Percentiles rank a stretch among this genome's conserved stretches.
Conservation (phyloP, 2,888 invertebrate species). For the Temnothorax unifasciatus region DNA sequence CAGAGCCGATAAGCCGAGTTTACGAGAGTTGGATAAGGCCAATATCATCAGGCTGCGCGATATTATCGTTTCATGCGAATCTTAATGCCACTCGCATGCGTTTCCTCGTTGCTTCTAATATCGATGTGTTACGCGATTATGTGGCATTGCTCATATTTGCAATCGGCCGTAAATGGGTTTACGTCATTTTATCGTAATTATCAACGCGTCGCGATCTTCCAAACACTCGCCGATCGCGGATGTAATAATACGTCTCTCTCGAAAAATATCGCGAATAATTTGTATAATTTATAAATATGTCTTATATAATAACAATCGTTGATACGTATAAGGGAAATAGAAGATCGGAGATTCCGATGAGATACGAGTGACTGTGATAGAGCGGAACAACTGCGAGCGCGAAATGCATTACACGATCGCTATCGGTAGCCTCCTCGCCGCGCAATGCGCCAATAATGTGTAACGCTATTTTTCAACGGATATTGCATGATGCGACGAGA, state of each 20-base stretch:
- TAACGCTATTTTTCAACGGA: conserved; percentile 7
- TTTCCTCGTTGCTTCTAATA: conserved; percentile 13
- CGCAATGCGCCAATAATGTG: neutral
- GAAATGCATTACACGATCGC: conserved; percentile 22
- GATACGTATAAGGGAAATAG: conserved; percentile 14
- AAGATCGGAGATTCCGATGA: neutral
- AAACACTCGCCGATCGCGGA: neutral
- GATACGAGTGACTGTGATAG: neutral
- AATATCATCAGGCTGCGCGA: conserved; percentile 60
- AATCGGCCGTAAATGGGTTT: neutral
- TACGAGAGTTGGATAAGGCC: conserved; percentile 67
- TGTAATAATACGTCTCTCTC: neutral
- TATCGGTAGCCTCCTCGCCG: neutral
- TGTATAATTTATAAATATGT: neutral
- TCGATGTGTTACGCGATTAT: conserved; percentile 19
- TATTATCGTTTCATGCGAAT: conserved; percentile 52
- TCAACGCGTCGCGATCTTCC: neutral
- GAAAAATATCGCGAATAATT: neutral
- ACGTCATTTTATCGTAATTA: neutral
- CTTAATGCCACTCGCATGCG: conserved; percentile 41
- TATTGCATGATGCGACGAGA: neutral
- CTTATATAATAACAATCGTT: neutral
- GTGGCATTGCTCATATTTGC: neutral
- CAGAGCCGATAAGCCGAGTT: conserved; percentile 66
- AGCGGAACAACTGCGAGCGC: neutral